Conservation (phyloP, 2,888 invertebrate species). For the Neoaliturus tenellus region DNA sequence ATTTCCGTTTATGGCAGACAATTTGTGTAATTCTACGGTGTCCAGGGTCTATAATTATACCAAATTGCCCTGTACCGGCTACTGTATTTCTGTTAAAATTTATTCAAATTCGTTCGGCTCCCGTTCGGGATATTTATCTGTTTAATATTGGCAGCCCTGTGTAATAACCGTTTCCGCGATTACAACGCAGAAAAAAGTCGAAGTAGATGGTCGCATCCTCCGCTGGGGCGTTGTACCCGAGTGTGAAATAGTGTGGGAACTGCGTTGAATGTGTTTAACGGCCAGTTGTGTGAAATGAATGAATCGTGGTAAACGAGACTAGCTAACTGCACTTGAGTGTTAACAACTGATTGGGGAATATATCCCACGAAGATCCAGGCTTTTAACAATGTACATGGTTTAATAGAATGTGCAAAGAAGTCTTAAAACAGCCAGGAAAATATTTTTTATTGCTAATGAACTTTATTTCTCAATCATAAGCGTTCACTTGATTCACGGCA, state of each 20-base stretch:
- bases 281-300: background rate
- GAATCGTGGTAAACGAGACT: too few species aligned
- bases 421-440: too few species aligned
- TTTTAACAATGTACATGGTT: too few species aligned
- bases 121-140: slow-evolving; percentile 51
- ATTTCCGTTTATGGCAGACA: slow-evolving; percentile 51
- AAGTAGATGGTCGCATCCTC: slow-evolving; percentile 8
- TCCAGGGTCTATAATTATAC: slow-evolving; percentile 39
- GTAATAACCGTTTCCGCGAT: slow-evolving; percentile 47
- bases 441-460: too few species aligned
- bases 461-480: too few species aligned
- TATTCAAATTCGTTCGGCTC: slow-evolving; percentile 52
- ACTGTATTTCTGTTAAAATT: slow-evolving; percentile 54
- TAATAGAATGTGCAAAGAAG: too few species aligned
- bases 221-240: slow-evolving; percentile 1
- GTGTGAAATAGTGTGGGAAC: background rate
- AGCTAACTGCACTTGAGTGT: too few species aligned
- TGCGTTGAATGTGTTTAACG: background rate
- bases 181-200: slow-evolving; percentile 9
- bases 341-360: too few species aligned
- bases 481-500: too few species aligned
- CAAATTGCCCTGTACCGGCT: slow-evolving; percentile 51
- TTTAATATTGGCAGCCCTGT: slow-evolving; percentile 47
- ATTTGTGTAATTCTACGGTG: slow-evolving; percentile 51
- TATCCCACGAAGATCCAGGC: too few species aligned